Conservation (phyloP, 1,140 invertebrate genomes). For the Antheraea pernyi region DNA sequence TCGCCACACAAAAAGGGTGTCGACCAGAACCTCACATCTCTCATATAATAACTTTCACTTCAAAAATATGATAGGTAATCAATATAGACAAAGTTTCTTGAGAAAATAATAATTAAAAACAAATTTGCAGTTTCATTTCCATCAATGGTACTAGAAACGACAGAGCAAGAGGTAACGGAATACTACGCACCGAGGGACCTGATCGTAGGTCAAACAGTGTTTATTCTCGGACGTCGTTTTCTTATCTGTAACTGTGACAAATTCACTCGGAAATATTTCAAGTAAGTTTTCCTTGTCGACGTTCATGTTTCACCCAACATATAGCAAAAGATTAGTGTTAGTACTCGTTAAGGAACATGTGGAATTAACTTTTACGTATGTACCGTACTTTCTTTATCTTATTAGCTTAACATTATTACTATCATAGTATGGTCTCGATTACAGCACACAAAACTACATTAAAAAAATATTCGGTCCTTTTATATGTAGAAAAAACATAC, state of each 20-base stretch:
- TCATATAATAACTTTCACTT: no score
- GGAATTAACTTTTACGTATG: slow-evolving; percentile 4
- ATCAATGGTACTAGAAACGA: slow-evolving; percentile 81
- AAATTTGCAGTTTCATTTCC: slow-evolving; percentile 68
- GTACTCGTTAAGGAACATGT: no score
- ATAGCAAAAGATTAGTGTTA: no score
- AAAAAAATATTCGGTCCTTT: no score
- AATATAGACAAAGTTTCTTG: background rate
- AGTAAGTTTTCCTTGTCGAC: slow-evolving; percentile 31
- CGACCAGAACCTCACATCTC: no score
- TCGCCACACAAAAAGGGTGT: no score
- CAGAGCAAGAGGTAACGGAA: slow-evolving; percentile 85
- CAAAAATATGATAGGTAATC: no score
- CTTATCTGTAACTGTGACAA: slow-evolving; percentile 89
- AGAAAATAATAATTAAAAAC: background rate
- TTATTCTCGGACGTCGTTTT: slow-evolving; percentile 85
- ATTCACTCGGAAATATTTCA: slow-evolving; percentile 89
- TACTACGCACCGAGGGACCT: slow-evolving; percentile 90
- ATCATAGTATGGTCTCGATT: no score
- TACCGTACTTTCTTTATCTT: no score
- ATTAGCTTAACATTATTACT: no score
- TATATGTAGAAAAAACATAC: no score
- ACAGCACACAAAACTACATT: no score
- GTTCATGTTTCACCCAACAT: background rate
- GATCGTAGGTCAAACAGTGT: slow-evolving; percentile 84